Base-by-base conservation (phyloP, 2,888 invertebrate genomes). In the Metacarcinus magister region DNA sequence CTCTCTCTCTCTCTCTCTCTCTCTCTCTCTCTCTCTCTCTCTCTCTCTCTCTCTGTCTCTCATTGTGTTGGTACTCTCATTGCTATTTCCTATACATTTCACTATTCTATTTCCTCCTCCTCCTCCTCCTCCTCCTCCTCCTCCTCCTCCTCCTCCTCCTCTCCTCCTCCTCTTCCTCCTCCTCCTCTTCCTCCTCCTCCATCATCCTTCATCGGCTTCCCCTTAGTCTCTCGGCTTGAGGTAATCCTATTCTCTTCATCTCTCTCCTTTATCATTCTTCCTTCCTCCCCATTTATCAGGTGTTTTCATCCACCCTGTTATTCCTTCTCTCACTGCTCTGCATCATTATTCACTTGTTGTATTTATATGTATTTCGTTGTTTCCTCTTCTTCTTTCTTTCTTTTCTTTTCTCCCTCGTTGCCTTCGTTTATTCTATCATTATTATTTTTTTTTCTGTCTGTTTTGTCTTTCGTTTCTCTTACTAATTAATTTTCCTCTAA, bases 171-270 rank as follows among this genome's bases (percentile, higher is more conserved):
- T 46, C 54, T 48, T 67, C 67, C 67, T 54, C 16, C 93, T 16
- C 32, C 48, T 32, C 43, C 67, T 39, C 43, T 23, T 60, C 43
- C 67, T 67, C 43, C 75, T 75, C 43, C 75, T 39, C 75, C 75
- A 32, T 32, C 82, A 82, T 32, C 82, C 32, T 82, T 82, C 82
- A 28, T 67, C 67, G 67, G 67, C 92, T 48, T 28, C 44, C 90
- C 92, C 92, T 28, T 48, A 54, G n/a, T 48, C 92, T 32, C 92
- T 23, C 28, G 54, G 28, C 92, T 43, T 8, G 90, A 90, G 90
- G 46, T 46, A n/a, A 91, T 46, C 48, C 92, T 48, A 44, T 92
- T 92, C 46, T 48, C 48, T 48, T 92, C 92, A 92, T 92, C 92
- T 92, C 32, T 23, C 60, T 60, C 43, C 43, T 60, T 23, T 16